phyloP scores from a whole-genome alignment of 1,140 invertebrate species.

The Subanguina moxae region DNA sequence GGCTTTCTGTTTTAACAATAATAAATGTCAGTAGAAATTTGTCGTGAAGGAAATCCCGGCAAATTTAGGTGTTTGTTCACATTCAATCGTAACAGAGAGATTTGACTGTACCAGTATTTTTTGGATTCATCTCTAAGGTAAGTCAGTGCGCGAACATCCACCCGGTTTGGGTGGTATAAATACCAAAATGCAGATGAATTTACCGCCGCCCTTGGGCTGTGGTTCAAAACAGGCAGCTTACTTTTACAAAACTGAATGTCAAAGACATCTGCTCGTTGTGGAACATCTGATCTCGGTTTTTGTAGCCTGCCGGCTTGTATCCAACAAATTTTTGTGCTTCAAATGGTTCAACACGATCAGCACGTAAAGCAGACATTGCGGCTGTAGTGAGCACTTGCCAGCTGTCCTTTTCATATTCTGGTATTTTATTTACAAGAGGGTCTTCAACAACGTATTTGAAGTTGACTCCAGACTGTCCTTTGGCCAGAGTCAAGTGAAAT shows the following conservation, averaged over 20 bases:
- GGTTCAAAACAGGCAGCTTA: neutral
- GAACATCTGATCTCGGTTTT: constrained; percentile 31
- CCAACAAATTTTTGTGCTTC: constrained; percentile 17
- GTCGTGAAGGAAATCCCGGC: no score
- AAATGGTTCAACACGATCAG: constrained; percentile 28
- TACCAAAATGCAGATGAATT: no score
- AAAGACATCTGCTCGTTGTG: constrained; percentile 21
- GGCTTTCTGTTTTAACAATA: no score
- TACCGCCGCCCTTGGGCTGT: no score
- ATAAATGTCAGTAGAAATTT: no score
- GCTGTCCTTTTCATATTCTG: constrained; percentile 45
- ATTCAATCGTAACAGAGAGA: no score
- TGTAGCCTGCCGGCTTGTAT: constrained; percentile 20
- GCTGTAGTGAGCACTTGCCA: constrained; percentile 46
- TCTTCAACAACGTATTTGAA: neutral
- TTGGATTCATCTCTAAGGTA: no score
- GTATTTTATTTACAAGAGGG: neutral
- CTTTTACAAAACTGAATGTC: constrained; percentile 8
- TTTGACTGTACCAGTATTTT: no score
- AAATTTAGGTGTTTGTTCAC: no score
- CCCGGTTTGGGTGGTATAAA: no score
- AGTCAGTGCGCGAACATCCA: no score
- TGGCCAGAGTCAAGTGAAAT: constrained; percentile 44
- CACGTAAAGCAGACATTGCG: constrained; percentile 31
- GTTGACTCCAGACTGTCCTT: constrained; percentile 40